These are phyloP conservation scores for Caenorhabditis sp. DNA, from an alignment of 2,888 invertebrate species.

Conservation along the genomic window DNA sequence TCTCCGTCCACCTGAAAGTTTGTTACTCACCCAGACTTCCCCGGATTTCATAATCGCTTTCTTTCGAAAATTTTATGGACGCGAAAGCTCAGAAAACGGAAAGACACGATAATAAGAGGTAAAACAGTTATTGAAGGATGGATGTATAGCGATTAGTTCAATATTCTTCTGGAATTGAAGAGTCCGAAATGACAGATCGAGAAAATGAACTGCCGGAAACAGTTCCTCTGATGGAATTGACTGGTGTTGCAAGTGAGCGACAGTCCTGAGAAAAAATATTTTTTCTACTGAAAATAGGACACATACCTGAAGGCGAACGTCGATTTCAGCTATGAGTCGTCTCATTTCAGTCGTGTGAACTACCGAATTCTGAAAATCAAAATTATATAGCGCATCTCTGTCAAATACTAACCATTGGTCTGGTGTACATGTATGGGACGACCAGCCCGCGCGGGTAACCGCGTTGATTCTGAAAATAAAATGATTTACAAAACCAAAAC, in stretches of 20 bases:
- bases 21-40: too few relatives aligned
- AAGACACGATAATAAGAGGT: conserved; percentile 37
- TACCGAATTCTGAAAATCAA: conserved; percentile 37
- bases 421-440: conserved; percentile 72
- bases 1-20: conserved; percentile 1
- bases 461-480: conserved; percentile 64
- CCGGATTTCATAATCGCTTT: conserved; percentile 13
- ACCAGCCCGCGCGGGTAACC: conserved; percentile 74
- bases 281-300: not conserved
- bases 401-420: conserved; percentile 41
- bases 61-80: not conserved
- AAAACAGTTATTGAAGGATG: conserved; percentile 21
- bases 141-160: conserved; percentile 11
- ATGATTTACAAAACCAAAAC: not conserved
- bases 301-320: conserved; percentile 65
- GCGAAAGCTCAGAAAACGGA: conserved; percentile 33
- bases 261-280: conserved; percentile 48
- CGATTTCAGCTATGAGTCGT: conserved; percentile 74
- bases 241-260: conserved; percentile 58
- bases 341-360: conserved; percentile 71
- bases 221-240: conserved; percentile 50
- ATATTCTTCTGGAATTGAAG: conserved; percentile 48
- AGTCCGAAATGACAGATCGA: conserved; percentile 45
- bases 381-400: not conserved
- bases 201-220: conserved; percentile 49